Percentiles rank a stretch among this genome's conserved stretches.
phyloP scores from a whole-genome alignment of 1,140 invertebrate genomes.

The Sycophila sp. region DNA sequence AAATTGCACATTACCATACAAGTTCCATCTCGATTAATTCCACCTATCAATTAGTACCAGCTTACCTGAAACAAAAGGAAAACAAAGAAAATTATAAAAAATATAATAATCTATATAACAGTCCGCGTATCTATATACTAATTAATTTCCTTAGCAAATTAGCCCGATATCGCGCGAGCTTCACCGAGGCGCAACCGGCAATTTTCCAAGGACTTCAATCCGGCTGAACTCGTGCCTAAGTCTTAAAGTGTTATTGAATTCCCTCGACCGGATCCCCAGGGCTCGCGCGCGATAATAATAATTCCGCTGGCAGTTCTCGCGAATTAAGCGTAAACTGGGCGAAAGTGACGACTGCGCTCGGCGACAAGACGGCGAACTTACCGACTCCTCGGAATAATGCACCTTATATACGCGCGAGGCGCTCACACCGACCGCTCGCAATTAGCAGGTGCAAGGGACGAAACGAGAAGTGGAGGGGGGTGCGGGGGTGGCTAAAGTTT shows the following conservation, averaged over 20 bases:
- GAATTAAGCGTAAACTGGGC: constrained; percentile 18
- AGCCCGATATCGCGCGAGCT: too few relatives aligned
- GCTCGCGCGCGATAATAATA: neutral
- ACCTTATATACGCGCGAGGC: neutral
- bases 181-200: too few relatives aligned
- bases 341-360: neutral
- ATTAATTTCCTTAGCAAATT: too few relatives aligned
- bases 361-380: too few relatives aligned
- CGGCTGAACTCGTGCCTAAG: too few relatives aligned
- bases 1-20: too few relatives aligned
- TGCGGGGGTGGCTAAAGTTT: neutral
- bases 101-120: too few relatives aligned
- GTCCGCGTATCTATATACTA: too few relatives aligned
- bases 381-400: neutral
- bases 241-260: neutral
- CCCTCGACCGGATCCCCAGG: neutral
- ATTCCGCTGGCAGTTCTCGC: neutral
- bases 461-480: neutral
- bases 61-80: constrained; percentile 1
- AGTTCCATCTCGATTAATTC: too few relatives aligned
- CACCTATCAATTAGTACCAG: too few relatives aligned
- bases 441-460: constrained; percentile 28
- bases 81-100: neutral
- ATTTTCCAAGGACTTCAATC: too few relatives aligned
- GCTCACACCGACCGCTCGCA: neutral